These are phyloP conservation scores for Crematogaster levior DNA, from an alignment of 2,888 invertebrate species.

Conservation along the genomic window DNA sequence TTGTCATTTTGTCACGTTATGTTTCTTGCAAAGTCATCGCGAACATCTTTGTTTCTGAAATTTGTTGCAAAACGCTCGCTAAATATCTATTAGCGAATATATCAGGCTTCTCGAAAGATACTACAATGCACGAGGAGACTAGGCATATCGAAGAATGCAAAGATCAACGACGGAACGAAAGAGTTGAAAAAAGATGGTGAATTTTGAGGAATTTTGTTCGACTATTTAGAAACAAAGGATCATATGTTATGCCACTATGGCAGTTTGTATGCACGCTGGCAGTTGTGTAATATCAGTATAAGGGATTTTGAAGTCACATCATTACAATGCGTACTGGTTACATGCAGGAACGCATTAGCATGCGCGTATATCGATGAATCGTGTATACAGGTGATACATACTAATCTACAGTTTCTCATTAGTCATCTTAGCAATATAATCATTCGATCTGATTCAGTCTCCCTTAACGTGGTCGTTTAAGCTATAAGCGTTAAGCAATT, in stretches of 20 bases:
- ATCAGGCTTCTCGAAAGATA: neutral
- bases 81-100: neutral
- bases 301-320: slow-evolving; percentile 46
- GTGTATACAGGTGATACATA: slow-evolving; percentile 21
- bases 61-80: neutral
- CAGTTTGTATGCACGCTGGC: neutral
- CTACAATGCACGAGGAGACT: neutral
- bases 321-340: slow-evolving; percentile 3
- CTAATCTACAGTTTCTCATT: slow-evolving; percentile 43
- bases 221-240: slow-evolving; percentile 59
- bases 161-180: neutral
- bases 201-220: slow-evolving; percentile 55
- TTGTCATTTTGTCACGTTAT: neutral
- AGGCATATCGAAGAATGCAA: neutral
- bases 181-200: neutral
- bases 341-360: slow-evolving; percentile 6
- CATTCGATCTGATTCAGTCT: slow-evolving; percentile 20
- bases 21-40: neutral
- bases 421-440: slow-evolving; percentile 37
- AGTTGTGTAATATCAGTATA: slow-evolving; percentile 29
- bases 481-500: slow-evolving; percentile 15
- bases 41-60: neutral
- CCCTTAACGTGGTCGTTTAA: neutral
- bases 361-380: slow-evolving; percentile 2
- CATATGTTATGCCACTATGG: slow-evolving; percentile 57